Percentiles rank a stretch among this genome's conserved stretches.
Conservation (phyloP, 2,797 vertebrate genomes). For the Linurgus olivaceus region DNA sequence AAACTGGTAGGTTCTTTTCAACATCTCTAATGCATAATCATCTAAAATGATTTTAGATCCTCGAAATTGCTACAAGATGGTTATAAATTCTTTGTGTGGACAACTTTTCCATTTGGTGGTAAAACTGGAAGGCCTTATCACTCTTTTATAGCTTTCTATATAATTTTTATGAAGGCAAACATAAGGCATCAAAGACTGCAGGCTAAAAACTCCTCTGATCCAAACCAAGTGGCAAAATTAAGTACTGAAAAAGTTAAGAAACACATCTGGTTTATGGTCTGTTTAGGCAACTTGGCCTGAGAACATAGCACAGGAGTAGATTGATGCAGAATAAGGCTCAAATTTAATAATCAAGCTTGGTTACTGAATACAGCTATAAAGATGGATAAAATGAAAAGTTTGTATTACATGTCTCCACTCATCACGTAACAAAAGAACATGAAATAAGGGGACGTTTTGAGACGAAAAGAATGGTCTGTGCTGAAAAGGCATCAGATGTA, state of each 20-base stretch:
- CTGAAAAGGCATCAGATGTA: constrained; percentile 53
- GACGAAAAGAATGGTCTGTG: constrained; percentile 11
- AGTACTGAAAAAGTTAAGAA: constrained; percentile 58
- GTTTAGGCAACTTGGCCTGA: constrained; percentile 60
- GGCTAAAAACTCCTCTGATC: constrained; percentile 64
- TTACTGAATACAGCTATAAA: constrained; percentile 65
- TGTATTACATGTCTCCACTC: constrained; percentile 44
- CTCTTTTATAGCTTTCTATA: constrained; percentile 76
- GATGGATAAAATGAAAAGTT: constrained; percentile 53
- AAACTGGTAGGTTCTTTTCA: constrained; percentile 66
- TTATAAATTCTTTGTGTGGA: constrained; percentile 74
- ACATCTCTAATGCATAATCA: constrained; percentile 62
- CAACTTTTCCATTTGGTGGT: constrained; percentile 75
- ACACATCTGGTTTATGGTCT: constrained; percentile 73
- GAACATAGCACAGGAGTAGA: constrained; percentile 64
- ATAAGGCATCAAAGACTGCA: constrained; percentile 72
- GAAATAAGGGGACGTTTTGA: constrained; percentile 45
- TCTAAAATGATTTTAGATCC: constrained; percentile 64
- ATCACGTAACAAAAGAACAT: constrained; percentile 48
- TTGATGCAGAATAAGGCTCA: constrained; percentile 60
- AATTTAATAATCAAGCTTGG: constrained; percentile 63
- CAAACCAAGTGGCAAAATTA: constrained; percentile 69
- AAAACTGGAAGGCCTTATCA: constrained; percentile 74
- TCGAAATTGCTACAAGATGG: constrained; percentile 76
- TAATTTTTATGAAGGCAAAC: constrained; percentile 77